A percentile compares a stretch with the other conserved stretches of the same genome.
phyloP scores from a whole-genome alignment of 2,797 vertebrate species.

The Eulemur coronatus region DNA sequence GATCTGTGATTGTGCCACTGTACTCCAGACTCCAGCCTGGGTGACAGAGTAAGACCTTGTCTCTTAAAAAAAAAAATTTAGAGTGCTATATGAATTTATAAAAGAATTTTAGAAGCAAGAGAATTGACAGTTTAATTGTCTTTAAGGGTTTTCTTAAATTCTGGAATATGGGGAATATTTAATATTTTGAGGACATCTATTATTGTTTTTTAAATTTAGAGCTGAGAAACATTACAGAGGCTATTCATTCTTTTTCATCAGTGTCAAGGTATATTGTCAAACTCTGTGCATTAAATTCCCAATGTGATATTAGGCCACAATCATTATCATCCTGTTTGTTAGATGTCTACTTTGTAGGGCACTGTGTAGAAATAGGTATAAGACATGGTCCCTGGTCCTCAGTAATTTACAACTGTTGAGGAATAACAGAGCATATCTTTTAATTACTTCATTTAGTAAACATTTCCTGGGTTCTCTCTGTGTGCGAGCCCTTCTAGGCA shows the following conservation, averaged over 20 bases:
- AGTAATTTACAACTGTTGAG: background rate
- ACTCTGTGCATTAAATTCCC: background rate
- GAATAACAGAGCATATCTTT: background rate
- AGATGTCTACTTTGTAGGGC: background rate
- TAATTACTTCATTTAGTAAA: background rate
- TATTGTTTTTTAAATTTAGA: conserved; percentile 5
- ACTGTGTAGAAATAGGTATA: background rate
- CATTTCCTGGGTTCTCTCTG: background rate
- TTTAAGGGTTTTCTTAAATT: background rate
- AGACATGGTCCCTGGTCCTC: background rate
- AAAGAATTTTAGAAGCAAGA: background rate
- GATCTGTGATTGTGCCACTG: background rate
- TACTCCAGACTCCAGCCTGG: background rate
- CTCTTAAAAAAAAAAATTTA: background rate
- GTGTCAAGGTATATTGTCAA: conserved; percentile 2
- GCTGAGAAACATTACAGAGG: background rate
- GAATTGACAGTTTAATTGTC: background rate
- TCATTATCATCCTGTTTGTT: background rate
- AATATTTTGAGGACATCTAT: background rate
- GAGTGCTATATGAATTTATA: background rate
- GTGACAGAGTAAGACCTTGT: background rate
- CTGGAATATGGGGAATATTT: background rate
- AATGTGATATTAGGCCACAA: background rate
- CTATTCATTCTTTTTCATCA: background rate
- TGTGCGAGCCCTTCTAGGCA: background rate